Evolutionary conservation across 2,888 invertebrate genomes (phyloP), one percentile per base, ranked within the genome.

Genomic region (Cinara cedri): DNA sequence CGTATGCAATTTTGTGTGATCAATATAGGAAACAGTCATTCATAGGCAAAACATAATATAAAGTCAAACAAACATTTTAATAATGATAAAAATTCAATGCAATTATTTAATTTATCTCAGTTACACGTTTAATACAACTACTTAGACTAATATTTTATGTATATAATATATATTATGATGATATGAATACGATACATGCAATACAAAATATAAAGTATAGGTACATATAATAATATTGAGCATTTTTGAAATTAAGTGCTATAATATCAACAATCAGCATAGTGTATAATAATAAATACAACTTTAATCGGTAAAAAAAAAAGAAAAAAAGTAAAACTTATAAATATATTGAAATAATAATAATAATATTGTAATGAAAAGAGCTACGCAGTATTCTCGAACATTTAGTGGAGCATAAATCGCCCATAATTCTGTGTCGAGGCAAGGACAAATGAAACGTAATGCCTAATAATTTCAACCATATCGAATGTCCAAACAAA

Each of bases 181-280:
- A 68, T 2, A 51, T 34, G 26, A 26, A 54, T 54, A 54, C 54
- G 55, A 51, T 42, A 49, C n/a, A 62, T 26, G 62, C 49, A 49
- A 72, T 49, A 62, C 19, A 72, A 62, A 34, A 34, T 34, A 63
- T 34, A 63, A n/a, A 60, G 26, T n/a, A n/a, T n/a, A n/a, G n/a
- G n/a, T 75, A 75, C 21, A 65, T 6, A 34, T 34, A 34, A 34
- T 34, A 34, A 44, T 44, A 65, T 75, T 75, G 75, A 75, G 75
- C 75, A 65, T 65, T 75, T n/a, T 54, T 44, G 34, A 34, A 44
- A 75, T 34, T 49, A 21, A 42, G 75, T 65, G 44, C 55, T 42
- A 65, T n/a, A n/a, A n/a, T n/a, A n/a, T n/a, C n/a, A n/a, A n/a
- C n/a, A 42, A 65, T 65, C 65, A 75, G 65, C 65, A 63, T 63